phyloP scores from a whole-genome alignment of 2,888 invertebrate species.

The Punctoribates punctum region DNA sequence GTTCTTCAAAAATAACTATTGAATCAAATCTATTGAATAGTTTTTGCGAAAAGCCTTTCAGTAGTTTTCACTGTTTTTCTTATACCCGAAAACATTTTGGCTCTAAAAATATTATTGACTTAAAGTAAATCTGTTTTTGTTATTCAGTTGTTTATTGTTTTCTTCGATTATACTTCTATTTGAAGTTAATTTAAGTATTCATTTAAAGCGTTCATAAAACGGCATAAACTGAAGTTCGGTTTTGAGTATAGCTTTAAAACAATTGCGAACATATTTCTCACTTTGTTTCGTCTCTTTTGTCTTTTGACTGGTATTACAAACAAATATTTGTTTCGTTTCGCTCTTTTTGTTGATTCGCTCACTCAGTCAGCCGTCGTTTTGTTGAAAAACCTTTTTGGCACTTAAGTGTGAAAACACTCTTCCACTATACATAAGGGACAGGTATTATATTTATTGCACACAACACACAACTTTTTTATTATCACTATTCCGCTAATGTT shows the following conservation, averaged over 20 bases:
- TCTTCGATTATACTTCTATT: background rate
- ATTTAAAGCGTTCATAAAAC: conserved; percentile 1
- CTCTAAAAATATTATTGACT: background rate
- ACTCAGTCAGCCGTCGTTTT: conserved; percentile 13
- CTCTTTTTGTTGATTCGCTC: background rate
- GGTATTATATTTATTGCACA: conserved; percentile 22
- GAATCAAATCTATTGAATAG: background rate
- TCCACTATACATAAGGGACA: background rate
- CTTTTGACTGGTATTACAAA: background rate
- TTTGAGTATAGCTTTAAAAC: background rate
- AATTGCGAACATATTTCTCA: background rate
- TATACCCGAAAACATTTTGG: background rate
- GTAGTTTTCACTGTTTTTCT: background rate
- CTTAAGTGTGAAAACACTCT: conserved; percentile 1
- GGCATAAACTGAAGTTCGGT: background rate
- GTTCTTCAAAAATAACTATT: background rate
- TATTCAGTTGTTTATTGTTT: conserved; percentile 11
- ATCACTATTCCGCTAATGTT: conserved; percentile 28
- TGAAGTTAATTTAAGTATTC: background rate
- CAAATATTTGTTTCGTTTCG: conserved; percentile 28
- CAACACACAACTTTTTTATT: background rate
- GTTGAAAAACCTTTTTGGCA: conserved; percentile 28
- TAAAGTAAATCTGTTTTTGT: background rate
- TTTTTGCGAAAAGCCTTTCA: background rate
- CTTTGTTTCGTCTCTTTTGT: background rate